Percentiles rank a stretch among this genome's conserved stretches.
These are phyloP conservation scores for Morpho achilles DNA, from an alignment of 2,888 invertebrate species.

Conservation along the genomic window DNA sequence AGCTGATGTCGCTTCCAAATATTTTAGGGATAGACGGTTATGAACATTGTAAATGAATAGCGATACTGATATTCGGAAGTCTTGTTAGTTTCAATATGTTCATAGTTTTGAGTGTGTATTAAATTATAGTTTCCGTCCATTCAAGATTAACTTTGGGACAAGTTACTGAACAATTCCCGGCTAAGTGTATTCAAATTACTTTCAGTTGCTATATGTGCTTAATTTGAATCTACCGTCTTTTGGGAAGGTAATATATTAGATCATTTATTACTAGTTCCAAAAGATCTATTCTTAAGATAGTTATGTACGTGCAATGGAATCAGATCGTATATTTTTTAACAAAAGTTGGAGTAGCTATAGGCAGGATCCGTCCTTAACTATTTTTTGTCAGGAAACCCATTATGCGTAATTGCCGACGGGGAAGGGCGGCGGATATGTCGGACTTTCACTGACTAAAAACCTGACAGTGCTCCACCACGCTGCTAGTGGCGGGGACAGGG, in stretches of 20 bases:
- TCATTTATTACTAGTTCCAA: no score
- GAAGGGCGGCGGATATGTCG: no score
- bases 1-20: conserved; percentile 5
- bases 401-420: no score
- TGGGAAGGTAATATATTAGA: conserved; percentile 3
- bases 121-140: conserved; percentile 29
- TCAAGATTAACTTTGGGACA: conserved; percentile 27
- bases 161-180: conserved; percentile 23
- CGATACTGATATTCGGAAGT: conserved; percentile 29
- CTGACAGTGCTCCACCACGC: no score
- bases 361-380: no score
- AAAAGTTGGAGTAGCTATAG: no score
- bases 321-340: no score
- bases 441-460: no score
- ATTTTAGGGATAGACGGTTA: not conserved
- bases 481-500: no score
- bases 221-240: conserved; percentile 13
- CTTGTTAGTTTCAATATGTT: conserved; percentile 30
- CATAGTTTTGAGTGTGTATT: conserved; percentile 31
- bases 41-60: conserved; percentile 4
- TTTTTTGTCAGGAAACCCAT: no score
- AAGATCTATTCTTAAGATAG: no score
- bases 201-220: conserved; percentile 20
- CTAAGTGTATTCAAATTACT: conserved; percentile 26
- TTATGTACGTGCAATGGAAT: no score